Percentiles rank a stretch among this genome's conserved stretches.
Conservation (phyloP, 2,113 vertebrate genomes). For the Pluvialis apricaria region DNA sequence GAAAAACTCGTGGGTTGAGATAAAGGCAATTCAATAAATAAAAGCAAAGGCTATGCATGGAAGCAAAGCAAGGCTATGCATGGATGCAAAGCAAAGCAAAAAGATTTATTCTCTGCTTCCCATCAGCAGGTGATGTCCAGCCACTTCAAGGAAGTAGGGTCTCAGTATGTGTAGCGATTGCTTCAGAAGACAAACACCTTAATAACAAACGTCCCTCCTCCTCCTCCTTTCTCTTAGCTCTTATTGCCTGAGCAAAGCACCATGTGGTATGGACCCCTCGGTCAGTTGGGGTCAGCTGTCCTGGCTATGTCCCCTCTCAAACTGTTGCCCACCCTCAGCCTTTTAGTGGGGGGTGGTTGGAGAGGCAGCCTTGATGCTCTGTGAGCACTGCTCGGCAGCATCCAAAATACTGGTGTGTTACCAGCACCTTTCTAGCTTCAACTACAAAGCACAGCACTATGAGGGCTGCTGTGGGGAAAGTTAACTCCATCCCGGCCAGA, state of each 20-base stretch:
- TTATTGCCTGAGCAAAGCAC: neutral
- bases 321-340: neutral
- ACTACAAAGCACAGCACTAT: neutral
- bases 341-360: neutral
- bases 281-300: neutral
- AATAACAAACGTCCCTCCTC: neutral
- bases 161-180: rapidly evolving
- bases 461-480: neutral
- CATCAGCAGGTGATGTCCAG: neutral
- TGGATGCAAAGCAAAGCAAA: neutral
- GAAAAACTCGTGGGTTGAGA: neutral
- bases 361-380: neutral
- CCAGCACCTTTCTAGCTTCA: neutral
- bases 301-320: neutral
- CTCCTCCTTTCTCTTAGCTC: neutral
- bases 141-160: neutral
- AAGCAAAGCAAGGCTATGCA: neutral
- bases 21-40: neutral
- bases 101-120: neutral
- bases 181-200: neutral
- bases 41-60: neutral
- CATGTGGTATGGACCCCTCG: neutral
- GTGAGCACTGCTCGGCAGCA: neutral
- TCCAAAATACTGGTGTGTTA: neutral
- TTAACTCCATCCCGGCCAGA: neutral